phyloP scores from a whole-genome alignment of 2,888 invertebrate genomes.

The Stenotaenia linearis region DNA sequence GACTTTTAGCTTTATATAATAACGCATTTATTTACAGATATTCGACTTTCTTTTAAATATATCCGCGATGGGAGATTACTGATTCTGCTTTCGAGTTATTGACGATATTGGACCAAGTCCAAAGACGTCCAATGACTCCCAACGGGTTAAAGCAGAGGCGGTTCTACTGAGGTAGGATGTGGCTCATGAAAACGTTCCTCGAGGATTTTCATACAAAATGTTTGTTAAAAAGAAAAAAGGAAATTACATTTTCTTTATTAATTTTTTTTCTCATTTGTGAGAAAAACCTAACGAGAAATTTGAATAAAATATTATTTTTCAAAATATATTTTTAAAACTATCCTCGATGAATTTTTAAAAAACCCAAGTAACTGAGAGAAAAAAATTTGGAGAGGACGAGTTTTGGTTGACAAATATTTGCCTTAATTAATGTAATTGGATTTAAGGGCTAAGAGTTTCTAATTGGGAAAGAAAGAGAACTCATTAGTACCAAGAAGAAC shows the following conservation, averaged over 20 bases:
- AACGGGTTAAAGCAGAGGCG: background rate
- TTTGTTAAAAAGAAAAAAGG: background rate
- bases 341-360: too few relatives aligned
- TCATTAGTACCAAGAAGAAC: background rate
- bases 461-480: conserved; percentile 6
- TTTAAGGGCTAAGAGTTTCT: conserved; percentile 9
- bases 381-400: background rate
- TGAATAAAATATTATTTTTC: too few relatives aligned
- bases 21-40: background rate
- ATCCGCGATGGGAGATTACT: background rate
- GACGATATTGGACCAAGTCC: conserved; percentile 17
- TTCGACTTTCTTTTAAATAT: background rate
- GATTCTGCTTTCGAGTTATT: background rate
- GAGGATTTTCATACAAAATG: conserved; percentile 17
- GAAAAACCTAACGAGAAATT: background rate
- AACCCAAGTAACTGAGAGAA: too few relatives aligned
- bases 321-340: too few relatives aligned
- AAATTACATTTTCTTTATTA: background rate
- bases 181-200: background rate
- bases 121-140: conserved; percentile 7
- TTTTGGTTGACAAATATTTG: conserved; percentile 1
- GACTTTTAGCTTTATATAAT: background rate
- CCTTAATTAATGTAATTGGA: conserved; percentile 23
- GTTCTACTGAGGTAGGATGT: background rate
- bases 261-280: background rate